Evolutionary conservation across 1,140 invertebrate species (phyloP).

Genomic region (Camponotus floridanus): DNA sequence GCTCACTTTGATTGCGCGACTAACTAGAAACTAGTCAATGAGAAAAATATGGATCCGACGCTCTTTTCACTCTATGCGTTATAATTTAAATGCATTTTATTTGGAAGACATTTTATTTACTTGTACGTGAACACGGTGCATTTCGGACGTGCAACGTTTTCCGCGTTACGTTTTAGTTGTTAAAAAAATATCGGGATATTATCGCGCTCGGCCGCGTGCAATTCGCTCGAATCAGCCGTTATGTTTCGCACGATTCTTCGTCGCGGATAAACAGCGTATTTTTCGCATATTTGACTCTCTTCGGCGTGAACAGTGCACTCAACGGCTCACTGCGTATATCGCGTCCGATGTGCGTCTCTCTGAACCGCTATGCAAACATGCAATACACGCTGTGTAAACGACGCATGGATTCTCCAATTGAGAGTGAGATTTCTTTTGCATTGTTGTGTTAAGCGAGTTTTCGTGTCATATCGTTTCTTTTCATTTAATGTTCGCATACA

Average conservation of each 20-base stretch:
- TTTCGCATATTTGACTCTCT: conserved; percentile 44
- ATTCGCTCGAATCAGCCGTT: conserved; percentile 56
- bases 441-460: conserved; percentile 44
- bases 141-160: background rate
- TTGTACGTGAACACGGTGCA: background rate
- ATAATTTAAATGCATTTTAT: conserved; percentile 43
- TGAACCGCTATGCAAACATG: conserved; percentile 57
- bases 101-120: conserved; percentile 8
- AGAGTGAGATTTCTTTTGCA: conserved; percentile 43
- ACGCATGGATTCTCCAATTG: conserved; percentile 43
- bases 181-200: conserved; percentile 35
- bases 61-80: background rate
- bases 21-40: background rate
- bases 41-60: background rate
- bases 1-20: background rate
- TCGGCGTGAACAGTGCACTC: conserved; percentile 35
- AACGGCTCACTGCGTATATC: conserved; percentile 50
- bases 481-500: conserved; percentile 6
- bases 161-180: conserved; percentile 1
- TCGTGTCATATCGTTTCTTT: conserved; percentile 41
- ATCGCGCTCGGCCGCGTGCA: conserved; percentile 21
- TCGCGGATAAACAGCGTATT: conserved; percentile 54
- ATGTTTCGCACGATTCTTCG: conserved; percentile 56
- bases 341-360: conserved; percentile 38
- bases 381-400: conserved; percentile 52